phyloP scores from a whole-genome alignment of 2,113 vertebrate genomes.

The Phainopepla nitens region DNA sequence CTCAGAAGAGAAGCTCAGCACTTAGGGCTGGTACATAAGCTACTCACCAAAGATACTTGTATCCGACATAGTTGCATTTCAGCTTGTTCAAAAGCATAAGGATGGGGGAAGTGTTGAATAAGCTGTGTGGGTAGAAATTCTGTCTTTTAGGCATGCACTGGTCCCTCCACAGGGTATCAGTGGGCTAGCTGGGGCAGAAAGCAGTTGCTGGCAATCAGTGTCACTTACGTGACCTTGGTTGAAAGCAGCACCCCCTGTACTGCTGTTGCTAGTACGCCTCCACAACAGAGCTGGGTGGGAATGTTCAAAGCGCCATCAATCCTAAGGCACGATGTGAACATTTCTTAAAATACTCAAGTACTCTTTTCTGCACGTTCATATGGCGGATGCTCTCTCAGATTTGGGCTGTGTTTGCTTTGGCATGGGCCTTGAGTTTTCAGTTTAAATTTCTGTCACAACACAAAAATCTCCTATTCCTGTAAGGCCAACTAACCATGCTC shows the following conservation, averaged over 20 bases:
- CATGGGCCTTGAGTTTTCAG: neutral
- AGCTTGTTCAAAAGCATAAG: neutral
- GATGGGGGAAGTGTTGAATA: neutral
- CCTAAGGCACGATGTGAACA: neutral
- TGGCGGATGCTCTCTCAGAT: neutral
- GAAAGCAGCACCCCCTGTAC: neutral
- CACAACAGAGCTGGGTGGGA: neutral
- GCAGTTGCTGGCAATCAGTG: neutral
- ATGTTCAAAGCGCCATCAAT: neutral
- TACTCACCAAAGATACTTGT: neutral
- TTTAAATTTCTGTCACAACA: neutral
- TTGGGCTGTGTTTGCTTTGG: neutral
- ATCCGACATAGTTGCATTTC: neutral
- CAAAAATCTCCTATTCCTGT: neutral
- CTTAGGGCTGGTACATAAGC: neutral
- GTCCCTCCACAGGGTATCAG: neutral
- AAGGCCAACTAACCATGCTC: neutral
- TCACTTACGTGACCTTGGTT: neutral
- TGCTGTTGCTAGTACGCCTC: neutral
- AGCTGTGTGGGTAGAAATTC: neutral
- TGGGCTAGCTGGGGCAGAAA: neutral
- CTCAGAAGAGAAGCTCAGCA: neutral
- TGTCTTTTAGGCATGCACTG: neutral
- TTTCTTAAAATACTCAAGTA: neutral
- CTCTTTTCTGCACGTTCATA: neutral